Conservation (phyloP, 1,140 invertebrate genomes). For the Rhyzopertha dominica region DNA sequence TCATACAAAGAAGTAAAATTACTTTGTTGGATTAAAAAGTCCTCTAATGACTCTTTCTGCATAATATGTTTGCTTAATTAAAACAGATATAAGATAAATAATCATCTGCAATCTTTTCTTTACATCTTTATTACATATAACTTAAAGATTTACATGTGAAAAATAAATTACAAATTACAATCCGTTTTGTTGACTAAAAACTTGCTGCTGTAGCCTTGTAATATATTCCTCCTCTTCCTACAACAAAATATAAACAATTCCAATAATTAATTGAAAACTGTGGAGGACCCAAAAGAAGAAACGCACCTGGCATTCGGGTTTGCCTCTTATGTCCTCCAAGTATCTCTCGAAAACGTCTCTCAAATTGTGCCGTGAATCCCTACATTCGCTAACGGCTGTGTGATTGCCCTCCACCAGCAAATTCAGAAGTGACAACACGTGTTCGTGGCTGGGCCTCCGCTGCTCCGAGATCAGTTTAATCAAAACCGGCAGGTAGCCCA, state of each 20-base stretch:
- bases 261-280: background rate
- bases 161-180: too few relatives aligned
- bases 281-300: background rate
- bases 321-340: conserved; percentile 21
- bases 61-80: too few relatives aligned
- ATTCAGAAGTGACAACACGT: conserved; percentile 32
- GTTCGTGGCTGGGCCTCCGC: conserved; percentile 34
- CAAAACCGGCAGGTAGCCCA: conserved; percentile 32
- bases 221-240: conserved; percentile 20
- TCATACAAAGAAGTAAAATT: too few relatives aligned
- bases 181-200: too few relatives aligned
- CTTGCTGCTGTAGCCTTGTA: conserved; percentile 15
- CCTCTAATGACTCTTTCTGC: too few relatives aligned
- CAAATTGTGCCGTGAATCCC: conserved; percentile 28
- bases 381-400: conserved; percentile 26
- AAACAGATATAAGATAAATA: too few relatives aligned
- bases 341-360: conserved; percentile 29
- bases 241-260: conserved; percentile 8
- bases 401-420: conserved; percentile 32
- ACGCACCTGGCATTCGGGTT: conserved; percentile 30
- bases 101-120: too few relatives aligned
- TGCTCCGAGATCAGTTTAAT: conserved; percentile 29
- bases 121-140: too few relatives aligned
- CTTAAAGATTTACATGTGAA: too few relatives aligned
- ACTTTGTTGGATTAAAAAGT: too few relatives aligned